Base-by-base conservation (phyloP, 1,140 invertebrate species). In the Mercenaria mercenaria region DNA sequence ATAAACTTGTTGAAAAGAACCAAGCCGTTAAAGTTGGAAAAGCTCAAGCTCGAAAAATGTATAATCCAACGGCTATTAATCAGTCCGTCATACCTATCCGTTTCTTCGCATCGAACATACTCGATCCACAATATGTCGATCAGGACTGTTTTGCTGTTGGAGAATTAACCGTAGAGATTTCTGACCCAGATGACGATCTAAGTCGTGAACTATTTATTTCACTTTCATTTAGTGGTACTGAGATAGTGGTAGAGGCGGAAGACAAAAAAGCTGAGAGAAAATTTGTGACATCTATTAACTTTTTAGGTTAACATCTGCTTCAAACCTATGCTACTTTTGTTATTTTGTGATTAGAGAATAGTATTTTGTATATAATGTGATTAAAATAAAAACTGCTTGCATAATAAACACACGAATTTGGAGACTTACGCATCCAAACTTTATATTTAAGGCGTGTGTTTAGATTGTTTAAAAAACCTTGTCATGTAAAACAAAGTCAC, bases 171-270 rank as follows among this genome's bases (percentile, higher is more conserved):
- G 41, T 77, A 11, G 8, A 34, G 10, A n/a, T 82, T 15, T 26
- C 47, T 6, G n/a, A 61, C n/a, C 10, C 56, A 8, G 34, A 59
- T n/a, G 47, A 23, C 39, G 47, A 59, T 59, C 32, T n/a, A 18
- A 47, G 47, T 37, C 23, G 52, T 1, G 47, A 39, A 37, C 47
- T 81, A 15, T 23, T n/a, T 26, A 50, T 81, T 18, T 37, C 23
- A 32, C 18, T 81, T 43, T 26, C 23, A 26, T 81, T 81, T 34
- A 47, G 79, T 56, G 79, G 79, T 13, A 81, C 79, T 2, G 79
- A 81, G 39, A 81, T 81, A 8, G n/a, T 56, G 0, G 47, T 81
- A 13, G 50, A n/a, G 15, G 69, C 69, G 3, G 26, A 43, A 74
- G 69, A 74, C 37, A 43, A 74, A 34, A 74, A 74, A 26, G 37